A percentile compares a stretch with the other conserved stretches of the same genome.
These are phyloP conservation scores for Caenorhabditis wallacei DNA, from an alignment of 2,888 invertebrate species.

Conservation along the genomic window DNA sequence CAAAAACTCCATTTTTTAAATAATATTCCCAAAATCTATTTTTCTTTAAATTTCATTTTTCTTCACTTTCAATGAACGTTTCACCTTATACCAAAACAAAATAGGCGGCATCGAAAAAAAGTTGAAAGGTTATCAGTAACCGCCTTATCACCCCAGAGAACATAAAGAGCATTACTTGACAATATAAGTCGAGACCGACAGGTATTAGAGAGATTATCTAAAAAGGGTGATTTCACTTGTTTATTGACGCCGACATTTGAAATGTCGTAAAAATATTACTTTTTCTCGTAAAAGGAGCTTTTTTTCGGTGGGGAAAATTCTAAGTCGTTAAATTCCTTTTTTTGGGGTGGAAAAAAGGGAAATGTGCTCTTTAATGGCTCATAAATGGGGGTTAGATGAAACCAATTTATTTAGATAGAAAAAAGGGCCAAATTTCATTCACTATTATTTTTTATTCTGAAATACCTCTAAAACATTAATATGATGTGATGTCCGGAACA, in stretches of 20 bases:
- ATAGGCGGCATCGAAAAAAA: constrained; percentile 27
- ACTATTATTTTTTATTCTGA: no score
- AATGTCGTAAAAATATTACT: no score
- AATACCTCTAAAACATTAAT: constrained; percentile 25
- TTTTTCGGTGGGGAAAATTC: neutral
- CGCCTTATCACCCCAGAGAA: constrained; percentile 27
- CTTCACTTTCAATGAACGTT: neutral
- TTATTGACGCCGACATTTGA: neutral
- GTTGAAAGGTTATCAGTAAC: constrained; percentile 50
- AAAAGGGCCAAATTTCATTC: no score
- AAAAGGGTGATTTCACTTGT: neutral
- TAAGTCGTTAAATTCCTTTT: no score
- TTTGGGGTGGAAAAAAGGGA: no score
- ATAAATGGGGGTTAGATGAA: no score
- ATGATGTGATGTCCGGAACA: constrained; percentile 39
- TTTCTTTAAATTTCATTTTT: neutral
- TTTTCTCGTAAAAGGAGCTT: neutral
- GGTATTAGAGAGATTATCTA: constrained; percentile 8
- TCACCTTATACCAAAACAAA: neutral
- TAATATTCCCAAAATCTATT: no score
- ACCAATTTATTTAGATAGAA: no score
- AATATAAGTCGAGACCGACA: constrained; percentile 9
- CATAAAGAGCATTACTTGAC: constrained; percentile 29
- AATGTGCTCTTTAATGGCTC: no score
- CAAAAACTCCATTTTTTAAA: no score